Evolutionary conservation across 2,888 invertebrate genomes (phyloP).

Genomic region (Eupithecia inturbata): DNA sequence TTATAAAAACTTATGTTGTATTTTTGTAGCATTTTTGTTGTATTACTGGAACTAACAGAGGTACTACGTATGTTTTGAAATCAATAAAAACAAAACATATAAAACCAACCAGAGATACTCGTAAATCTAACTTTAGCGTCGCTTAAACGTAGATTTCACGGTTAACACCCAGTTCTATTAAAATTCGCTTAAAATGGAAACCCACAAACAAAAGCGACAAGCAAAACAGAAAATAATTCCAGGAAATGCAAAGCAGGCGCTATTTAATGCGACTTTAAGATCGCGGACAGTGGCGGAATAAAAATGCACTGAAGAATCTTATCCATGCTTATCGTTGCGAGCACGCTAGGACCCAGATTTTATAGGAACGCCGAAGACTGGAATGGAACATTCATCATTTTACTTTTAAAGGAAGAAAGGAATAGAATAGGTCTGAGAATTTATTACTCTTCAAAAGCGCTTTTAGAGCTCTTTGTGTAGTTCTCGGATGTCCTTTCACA

Average conservation of each 20-base stretch:
- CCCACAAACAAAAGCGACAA: conserved; percentile 28
- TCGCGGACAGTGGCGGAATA: conserved; percentile 25
- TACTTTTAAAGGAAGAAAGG: conserved; percentile 2
- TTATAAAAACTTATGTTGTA: neutral
- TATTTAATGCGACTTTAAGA: conserved; percentile 30
- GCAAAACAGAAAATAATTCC: conserved; percentile 20
- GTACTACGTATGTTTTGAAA: neutral
- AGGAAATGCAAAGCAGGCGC: conserved; percentile 27
- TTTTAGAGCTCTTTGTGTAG: neutral
- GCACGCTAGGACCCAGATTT: conserved; percentile 1
- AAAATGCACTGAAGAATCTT: conserved; percentile 33
- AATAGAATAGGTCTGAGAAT: neutral
- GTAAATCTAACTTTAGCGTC: neutral
- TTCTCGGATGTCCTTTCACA: neutral
- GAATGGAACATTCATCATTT: neutral
- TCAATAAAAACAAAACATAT: neutral
- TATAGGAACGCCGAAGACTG: neutral
- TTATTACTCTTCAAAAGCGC: neutral
- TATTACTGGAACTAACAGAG: neutral
- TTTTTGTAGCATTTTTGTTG: neutral
- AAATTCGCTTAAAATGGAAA: conserved; percentile 27
- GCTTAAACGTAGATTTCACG: conserved; percentile 9
- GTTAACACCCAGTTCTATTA: conserved; percentile 18
- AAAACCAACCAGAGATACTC: too few species aligned
- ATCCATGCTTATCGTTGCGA: conserved; percentile 21